Base-by-base conservation (phyloP, 2,113 vertebrate genomes). In the Aegypius monachus region DNA sequence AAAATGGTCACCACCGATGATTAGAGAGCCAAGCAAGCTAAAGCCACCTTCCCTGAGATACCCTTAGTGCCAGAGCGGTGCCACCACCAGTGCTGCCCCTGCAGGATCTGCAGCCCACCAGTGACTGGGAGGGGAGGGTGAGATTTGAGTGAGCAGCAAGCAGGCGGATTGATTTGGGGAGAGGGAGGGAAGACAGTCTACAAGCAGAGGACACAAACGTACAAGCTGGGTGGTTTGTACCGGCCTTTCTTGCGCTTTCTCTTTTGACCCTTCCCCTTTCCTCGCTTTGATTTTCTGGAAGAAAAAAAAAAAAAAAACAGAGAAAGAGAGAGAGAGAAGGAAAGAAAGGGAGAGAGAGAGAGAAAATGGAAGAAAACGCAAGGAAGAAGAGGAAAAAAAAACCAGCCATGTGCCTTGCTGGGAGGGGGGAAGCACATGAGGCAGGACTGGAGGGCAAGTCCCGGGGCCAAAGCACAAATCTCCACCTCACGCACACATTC, bases 201-300 rank as follows among this genome's bases (percentile, higher is more conserved):
- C 85, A 95, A 98, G 98, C 98, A 97, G 97, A 97, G 97, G 97
- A 98, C 98, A 98, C 99, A 99, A 99, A 99, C 99, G 98, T 99
- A 99, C 99, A 98, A 98, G 98, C 99, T 99, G 96, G 95, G 98
- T 98, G 97, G 98, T 99, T 99, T 99, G 98, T 99, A 99, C 95
- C 98, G 98, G 98, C 98, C 99, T 99, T 99, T 99, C 99, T 99
- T 99, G 99, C 99, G 98, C 98, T 99, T 99, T 99, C 99, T 98
- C 98, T 99, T 99, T 99, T 98, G 99, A 98, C 99, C 99, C 99
- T 99, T 99, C 91, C 98, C 99, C 98, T 98, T 99, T 98, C 98
- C 99, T 99, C 98, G 99, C 97, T 99, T 98, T 98, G 98, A 98
- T 99, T 99, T 99, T 99, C 99, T 99, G 99, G 98, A 99, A 99